Evolutionary conservation across 2,797 vertebrate species (phyloP).

Genomic region (Mus minutoides): DNA sequence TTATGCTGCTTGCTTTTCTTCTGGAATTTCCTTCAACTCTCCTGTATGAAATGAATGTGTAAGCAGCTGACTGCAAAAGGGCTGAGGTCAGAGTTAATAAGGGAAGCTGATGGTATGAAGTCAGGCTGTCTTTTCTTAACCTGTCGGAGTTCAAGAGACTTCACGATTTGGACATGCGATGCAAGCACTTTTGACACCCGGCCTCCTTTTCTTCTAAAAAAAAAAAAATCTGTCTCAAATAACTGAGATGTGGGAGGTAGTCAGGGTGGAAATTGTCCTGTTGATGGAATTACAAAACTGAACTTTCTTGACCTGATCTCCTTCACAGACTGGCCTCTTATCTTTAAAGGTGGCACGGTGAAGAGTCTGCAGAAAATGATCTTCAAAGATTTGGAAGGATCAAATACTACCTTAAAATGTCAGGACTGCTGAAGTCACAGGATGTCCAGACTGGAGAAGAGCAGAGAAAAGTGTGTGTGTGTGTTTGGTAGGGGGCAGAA

Average conservation of each 20-base stretch:
- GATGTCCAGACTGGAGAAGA: conserved; percentile 42
- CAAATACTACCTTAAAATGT: conserved; percentile 77
- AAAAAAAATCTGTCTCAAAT: conserved; percentile 74
- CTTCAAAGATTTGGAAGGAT: conserved; percentile 81
- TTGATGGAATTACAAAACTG: conserved; percentile 80
- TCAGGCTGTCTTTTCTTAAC: conserved; percentile 60
- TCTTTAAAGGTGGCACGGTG: conserved; percentile 79
- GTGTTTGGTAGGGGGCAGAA: not conserved
- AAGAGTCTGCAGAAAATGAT: conserved; percentile 80
- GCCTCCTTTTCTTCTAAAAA: conserved; percentile 46
- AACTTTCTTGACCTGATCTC: conserved; percentile 84
- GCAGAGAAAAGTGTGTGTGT: not conserved
- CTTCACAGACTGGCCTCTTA: conserved; percentile 71
- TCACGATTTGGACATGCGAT: conserved; percentile 81
- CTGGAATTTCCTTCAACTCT: conserved; percentile 81
- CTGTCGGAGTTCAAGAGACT: conserved; percentile 76
- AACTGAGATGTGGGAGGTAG: conserved; percentile 80
- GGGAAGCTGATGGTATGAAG: conserved; percentile 83
- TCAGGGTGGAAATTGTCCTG: conserved; percentile 79
- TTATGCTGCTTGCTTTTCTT: conserved; percentile 85
- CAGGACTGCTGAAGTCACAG: conserved; percentile 27
- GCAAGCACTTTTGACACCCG: conserved; percentile 82
- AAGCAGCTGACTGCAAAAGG: conserved; percentile 84
- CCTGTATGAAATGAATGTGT: conserved; percentile 81
- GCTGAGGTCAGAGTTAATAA: conserved; percentile 86